phyloP scores from a whole-genome alignment of 2,888 invertebrate species.

The Campoletis raptor region DNA sequence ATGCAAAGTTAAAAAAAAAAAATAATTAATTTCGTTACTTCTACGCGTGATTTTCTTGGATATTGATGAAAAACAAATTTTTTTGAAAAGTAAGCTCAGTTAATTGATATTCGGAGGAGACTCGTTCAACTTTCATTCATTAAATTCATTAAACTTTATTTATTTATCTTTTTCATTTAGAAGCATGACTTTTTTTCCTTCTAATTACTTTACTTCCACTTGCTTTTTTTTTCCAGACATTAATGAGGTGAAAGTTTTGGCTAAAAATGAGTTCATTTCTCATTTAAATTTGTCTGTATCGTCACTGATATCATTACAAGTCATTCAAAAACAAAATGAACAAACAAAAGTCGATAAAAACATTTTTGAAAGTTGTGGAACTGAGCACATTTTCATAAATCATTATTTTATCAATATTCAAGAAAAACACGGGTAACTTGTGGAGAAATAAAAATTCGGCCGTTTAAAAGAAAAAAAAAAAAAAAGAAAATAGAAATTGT shows the following conservation, averaged over 20 bases:
- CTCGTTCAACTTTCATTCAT: no score
- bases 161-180: background rate
- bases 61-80: no score
- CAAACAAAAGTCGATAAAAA: background rate
- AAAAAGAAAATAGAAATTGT: no score
- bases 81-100: no score
- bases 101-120: no score
- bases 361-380: background rate
- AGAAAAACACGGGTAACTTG: background rate
- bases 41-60: background rate
- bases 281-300: background rate
- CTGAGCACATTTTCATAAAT: background rate
- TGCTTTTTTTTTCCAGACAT: background rate
- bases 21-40: no score
- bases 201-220: background rate
- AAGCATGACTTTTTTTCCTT: background rate
- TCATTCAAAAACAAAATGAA: background rate
- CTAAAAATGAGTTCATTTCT: background rate
- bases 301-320: background rate
- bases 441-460: no score
- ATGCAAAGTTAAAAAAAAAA: no score
- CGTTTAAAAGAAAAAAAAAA: no score
- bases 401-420: background rate
- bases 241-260: background rate
- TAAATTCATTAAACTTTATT: no score